Percentiles rank a stretch among this genome's conserved stretches.
Conservation (phyloP, 2,113 vertebrate genomes). For the Amblyopsis rosae region DNA sequence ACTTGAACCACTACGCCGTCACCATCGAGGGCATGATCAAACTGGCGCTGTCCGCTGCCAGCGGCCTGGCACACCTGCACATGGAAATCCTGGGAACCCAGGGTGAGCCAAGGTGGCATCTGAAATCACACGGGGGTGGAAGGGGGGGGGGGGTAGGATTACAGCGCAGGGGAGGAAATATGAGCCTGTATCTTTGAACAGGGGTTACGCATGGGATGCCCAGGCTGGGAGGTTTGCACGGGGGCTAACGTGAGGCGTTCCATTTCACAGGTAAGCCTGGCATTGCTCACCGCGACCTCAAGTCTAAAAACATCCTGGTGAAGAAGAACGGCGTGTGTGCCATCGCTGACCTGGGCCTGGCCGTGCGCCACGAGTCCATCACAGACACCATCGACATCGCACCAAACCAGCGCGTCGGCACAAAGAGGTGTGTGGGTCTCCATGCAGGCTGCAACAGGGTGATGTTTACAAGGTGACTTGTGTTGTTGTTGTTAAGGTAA, state of each 20-base stretch:
- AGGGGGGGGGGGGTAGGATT: neutral
- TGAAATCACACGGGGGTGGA: neutral
- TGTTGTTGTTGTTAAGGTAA: neutral
- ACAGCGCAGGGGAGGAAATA: neutral
- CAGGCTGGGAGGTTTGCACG: slow-evolving; percentile 1
- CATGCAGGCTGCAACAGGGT: neutral
- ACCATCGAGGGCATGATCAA: slow-evolving; percentile 98
- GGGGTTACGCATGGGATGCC: neutral
- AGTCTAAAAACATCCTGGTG: slow-evolving; percentile 98
- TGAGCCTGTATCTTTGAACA: too few species aligned
- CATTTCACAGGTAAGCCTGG: slow-evolving; percentile 88
- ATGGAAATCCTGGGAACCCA: slow-evolving; percentile 99
- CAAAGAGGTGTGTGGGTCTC: slow-evolving; percentile 84
- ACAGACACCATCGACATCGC: slow-evolving; percentile 98
- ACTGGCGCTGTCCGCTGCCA: slow-evolving; percentile 90
- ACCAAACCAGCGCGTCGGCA: slow-evolving; percentile 95
- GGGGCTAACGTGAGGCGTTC: slow-evolving; percentile 6
- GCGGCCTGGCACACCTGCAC: slow-evolving; percentile 93
- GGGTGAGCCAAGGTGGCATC: slow-evolving; percentile 69
- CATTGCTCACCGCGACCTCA: slow-evolving; percentile 96
- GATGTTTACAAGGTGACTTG: neutral
- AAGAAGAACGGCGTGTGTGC: slow-evolving; percentile 97
- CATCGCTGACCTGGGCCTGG: slow-evolving; percentile 96
- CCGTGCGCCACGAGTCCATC: slow-evolving; percentile 92
- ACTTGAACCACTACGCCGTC: slow-evolving; percentile 94